phyloP scores from a whole-genome alignment of 2,888 invertebrate genomes.

The Lepidonotus clava region DNA sequence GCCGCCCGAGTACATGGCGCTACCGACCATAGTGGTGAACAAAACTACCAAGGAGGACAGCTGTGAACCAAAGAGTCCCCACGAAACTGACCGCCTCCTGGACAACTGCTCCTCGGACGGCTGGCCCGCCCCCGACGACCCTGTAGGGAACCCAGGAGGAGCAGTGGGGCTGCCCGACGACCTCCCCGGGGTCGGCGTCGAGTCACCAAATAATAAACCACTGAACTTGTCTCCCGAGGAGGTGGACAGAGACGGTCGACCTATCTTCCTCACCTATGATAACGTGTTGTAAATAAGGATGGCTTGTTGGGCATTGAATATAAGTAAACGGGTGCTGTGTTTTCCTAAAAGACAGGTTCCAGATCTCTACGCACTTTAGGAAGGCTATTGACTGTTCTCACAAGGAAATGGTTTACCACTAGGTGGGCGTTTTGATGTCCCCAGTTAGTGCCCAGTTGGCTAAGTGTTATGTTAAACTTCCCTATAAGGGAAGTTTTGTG shows the following conservation, averaged over 20 bases:
- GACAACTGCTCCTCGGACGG: not conserved
- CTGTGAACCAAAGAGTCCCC: not conserved
- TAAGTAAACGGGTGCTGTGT: not conserved
- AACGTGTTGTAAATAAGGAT: not conserved
- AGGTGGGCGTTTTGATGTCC: no score
- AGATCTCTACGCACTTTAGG: no score
- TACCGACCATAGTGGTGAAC: constrained; percentile 52
- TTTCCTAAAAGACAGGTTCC: no score
- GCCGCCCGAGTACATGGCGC: not conserved
- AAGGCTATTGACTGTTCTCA: no score
- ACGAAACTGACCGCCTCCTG: constrained; percentile 52
- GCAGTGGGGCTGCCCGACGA: not conserved
- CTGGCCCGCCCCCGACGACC: not conserved
- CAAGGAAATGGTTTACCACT: no score
- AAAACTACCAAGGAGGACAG: not conserved
- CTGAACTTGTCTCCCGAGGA: not conserved
- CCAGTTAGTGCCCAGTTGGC: no score
- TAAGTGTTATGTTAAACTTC: no score
- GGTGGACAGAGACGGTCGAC: not conserved
- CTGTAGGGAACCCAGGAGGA: no score
- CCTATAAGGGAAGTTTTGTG: no score
- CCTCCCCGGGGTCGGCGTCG: not conserved
- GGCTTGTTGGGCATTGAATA: not conserved
- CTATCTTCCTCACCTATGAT: not conserved
- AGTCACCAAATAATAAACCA: not conserved